phyloP scores from a whole-genome alignment of 92 coral and sea anemone genomes.

The Heliopora coerulea region DNA sequence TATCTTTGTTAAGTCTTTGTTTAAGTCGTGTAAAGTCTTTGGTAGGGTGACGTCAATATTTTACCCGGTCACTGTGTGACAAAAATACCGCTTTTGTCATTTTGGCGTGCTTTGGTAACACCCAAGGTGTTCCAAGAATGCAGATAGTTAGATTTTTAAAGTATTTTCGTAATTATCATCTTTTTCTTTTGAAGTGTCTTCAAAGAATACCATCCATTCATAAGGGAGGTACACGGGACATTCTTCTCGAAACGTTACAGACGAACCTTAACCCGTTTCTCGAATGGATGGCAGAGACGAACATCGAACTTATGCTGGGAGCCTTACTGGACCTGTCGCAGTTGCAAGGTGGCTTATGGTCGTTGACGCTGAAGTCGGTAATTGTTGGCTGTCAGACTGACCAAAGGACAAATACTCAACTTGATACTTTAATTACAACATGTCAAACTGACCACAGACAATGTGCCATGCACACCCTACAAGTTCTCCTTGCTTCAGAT shows the following conservation, averaged over 20 bases:
- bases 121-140: too few relatives aligned
- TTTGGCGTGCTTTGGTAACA: too few relatives aligned
- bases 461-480: constrained; percentile 19
- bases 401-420: neutral
- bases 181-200: neutral
- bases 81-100: too few relatives aligned
- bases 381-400: neutral
- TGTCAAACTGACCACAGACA: neutral
- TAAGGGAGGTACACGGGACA: neutral
- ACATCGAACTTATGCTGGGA: neutral
- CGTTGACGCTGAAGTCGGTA: constrained; percentile 16
- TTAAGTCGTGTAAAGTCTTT: too few relatives aligned
- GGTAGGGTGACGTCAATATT: too few relatives aligned
- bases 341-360: constrained; percentile 30
- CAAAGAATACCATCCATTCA: neutral
- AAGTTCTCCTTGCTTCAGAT: neutral
- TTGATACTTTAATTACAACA: neutral
- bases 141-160: too few relatives aligned
- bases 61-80: too few relatives aligned
- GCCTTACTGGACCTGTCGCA: constrained; percentile 14
- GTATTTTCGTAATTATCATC: too few relatives aligned
- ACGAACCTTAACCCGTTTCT: constrained; percentile 20
- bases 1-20: too few relatives aligned
- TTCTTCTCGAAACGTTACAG: neutral
- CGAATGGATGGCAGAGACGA: neutral